Conservation (phyloP, 2,797 vertebrate genomes). For the Okamejei kenojei region DNA sequence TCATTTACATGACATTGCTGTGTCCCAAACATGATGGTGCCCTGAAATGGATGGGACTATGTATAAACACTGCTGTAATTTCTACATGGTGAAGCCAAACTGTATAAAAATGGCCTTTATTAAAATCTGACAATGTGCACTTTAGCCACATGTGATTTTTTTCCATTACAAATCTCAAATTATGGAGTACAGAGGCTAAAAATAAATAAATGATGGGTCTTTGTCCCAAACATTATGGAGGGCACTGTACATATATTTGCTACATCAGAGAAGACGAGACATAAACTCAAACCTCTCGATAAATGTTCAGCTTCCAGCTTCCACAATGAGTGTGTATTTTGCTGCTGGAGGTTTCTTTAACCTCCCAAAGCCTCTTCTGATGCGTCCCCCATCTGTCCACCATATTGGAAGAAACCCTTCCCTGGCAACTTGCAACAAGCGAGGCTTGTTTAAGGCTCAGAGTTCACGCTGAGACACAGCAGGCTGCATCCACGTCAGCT, state of each 20-base stretch:
- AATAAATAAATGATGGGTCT: too few relatives aligned
- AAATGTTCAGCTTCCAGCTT: background rate
- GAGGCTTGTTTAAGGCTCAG: slow-evolving; percentile 58
- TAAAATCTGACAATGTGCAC: too few relatives aligned
- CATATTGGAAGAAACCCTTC: slow-evolving; percentile 56
- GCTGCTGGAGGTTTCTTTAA: background rate
- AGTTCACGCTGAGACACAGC: slow-evolving; percentile 60
- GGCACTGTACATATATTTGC: background rate
- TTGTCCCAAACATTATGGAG: too few relatives aligned
- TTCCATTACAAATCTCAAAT: too few relatives aligned
- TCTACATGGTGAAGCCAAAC: too few relatives aligned
- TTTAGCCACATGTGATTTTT: too few relatives aligned
- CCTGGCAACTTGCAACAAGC: slow-evolving; percentile 58
- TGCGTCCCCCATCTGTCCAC: slow-evolving; percentile 49
- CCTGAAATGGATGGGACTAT: too few relatives aligned
- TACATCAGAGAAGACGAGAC: background rate
- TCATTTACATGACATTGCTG: too few relatives aligned
- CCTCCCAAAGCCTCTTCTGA: background rate
- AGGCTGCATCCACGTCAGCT: slow-evolving; percentile 53
- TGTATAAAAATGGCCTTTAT: too few relatives aligned
- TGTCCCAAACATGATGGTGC: too few relatives aligned
- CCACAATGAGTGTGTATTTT: background rate
- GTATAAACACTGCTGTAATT: too few relatives aligned
- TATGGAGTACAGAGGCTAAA: too few relatives aligned
- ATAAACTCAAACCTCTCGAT: background rate